Base-by-base conservation (phyloP, 2,888 invertebrate genomes). In the Orthosia incerta region DNA sequence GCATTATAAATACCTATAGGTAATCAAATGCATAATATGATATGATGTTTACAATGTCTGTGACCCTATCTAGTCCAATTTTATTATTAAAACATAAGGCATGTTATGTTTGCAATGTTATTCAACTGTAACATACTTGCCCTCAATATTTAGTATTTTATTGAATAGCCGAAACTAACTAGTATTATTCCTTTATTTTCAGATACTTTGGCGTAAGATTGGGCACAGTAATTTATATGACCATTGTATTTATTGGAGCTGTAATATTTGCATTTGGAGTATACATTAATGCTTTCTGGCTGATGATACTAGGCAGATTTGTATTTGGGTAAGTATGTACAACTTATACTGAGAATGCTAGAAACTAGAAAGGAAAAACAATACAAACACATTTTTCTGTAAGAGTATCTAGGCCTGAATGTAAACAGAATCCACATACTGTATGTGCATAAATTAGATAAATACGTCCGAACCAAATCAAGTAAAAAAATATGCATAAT, bases 221-320 rank as follows among this genome's bases (percentile, higher is more conserved):
- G 81, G 99, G 99, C 57, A 98, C 99, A 62, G 97, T 98, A 85
- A 98, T 99, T 83, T 99, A 99, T 91, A 98, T 99, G 97, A 96
- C 97, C 4, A 97, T 99, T 85, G 98, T 99, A 20, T 97, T 99
- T 72, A 92, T 98, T 84, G 99, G 99, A 50, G 99, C 99, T 94
- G 89, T 98, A 61, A 94, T 99, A 70, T 99, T 99, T 97, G 99
- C 99, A 20, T 91, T 97, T 60, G 99, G 99, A 70, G 98, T 98
- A 16, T 96, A 98, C 72, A 91, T 98, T 31, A 97, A 99, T 91
- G 94, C 96, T 11, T 99, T 98, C 91, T 98, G 98, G 98, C 82
- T 99, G 20, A 99, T 99, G 99, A 97, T 98, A 90, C 91, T 98
- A 16, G 99, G 99, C 45, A 97, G 99, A 94, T 99, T 99, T 95